Conservation (phyloP, 1,140 invertebrate species). For the Pentalonia nigronervosa region DNA sequence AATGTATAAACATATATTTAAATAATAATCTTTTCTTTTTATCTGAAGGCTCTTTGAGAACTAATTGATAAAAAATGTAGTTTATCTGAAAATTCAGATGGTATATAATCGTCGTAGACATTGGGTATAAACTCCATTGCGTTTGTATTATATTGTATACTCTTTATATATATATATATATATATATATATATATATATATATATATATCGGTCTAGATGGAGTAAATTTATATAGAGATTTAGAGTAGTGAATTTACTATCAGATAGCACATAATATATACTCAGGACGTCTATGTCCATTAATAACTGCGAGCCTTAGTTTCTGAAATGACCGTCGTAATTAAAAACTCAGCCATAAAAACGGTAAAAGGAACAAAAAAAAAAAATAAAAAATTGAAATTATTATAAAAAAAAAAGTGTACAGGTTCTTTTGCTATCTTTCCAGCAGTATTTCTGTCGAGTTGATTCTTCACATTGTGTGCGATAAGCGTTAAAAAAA, state of each 20-base stretch:
- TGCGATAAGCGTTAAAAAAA: constrained; percentile 42
- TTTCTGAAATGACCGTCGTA: constrained; percentile 15
- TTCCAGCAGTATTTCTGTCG: background rate
- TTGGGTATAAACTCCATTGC: background rate
- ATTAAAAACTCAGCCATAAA: constrained; percentile 8
- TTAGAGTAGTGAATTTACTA: background rate
- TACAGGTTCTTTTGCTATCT: background rate
- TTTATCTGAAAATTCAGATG: background rate
- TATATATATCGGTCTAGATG: background rate
- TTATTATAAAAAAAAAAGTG: background rate
- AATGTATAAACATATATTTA: background rate
- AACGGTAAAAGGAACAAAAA: background rate
- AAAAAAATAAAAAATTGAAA: background rate
- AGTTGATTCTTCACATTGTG: constrained; percentile 31
- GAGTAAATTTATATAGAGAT: background rate
- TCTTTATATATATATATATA: background rate
- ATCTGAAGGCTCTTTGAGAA: background rate
- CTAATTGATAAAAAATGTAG: background rate
- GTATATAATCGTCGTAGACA: background rate
- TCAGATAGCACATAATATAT: background rate
- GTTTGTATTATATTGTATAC: background rate
- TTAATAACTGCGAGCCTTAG: background rate
- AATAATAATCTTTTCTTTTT: background rate
- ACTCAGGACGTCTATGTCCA: background rate
- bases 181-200: background rate